A percentile compares a stretch with the other conserved stretches of the same genome.
Conservation (phyloP, 1,140 invertebrate species). For the Lepidurus apus region DNA sequence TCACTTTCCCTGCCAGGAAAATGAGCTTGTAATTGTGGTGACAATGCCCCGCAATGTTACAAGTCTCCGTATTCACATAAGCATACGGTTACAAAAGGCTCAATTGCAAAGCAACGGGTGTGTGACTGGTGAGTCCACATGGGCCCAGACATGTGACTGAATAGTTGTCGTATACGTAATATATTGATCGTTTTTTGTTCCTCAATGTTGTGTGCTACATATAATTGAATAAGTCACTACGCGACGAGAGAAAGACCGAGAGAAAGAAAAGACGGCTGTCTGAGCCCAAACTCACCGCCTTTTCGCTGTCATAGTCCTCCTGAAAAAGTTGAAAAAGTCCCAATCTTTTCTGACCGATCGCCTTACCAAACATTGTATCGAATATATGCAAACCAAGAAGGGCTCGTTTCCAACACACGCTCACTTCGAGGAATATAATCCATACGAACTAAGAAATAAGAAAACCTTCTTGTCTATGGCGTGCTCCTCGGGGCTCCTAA, state of each 20-base stretch:
- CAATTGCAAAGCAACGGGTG: neutral
- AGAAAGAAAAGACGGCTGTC: neutral
- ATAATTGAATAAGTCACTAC: constrained; percentile 16
- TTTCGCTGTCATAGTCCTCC: constrained; percentile 2
- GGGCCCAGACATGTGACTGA: neutral
- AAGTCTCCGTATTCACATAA: too few relatives aligned
- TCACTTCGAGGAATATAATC: neutral
- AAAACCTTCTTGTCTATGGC: neutral
- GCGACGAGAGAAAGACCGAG: neutral
- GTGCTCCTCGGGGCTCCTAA: constrained; percentile 2
- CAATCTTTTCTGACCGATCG: constrained; percentile 17
- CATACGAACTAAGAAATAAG: neutral
- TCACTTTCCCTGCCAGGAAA: too few relatives aligned
- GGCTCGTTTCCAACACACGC: constrained; percentile 9
- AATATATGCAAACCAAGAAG: neutral
- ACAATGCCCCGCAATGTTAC: too few relatives aligned
- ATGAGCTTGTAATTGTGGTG: too few relatives aligned
- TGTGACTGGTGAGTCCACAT: neutral
- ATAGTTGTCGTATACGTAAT: neutral
- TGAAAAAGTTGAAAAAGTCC: neutral
- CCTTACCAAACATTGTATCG: neutral
- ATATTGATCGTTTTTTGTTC: neutral
- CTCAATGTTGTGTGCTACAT: neutral
- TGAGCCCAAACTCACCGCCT: neutral
- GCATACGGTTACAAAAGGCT: neutral